Base-by-base conservation (phyloP, 2,888 invertebrate species). In the Limnephilus lunatus region DNA sequence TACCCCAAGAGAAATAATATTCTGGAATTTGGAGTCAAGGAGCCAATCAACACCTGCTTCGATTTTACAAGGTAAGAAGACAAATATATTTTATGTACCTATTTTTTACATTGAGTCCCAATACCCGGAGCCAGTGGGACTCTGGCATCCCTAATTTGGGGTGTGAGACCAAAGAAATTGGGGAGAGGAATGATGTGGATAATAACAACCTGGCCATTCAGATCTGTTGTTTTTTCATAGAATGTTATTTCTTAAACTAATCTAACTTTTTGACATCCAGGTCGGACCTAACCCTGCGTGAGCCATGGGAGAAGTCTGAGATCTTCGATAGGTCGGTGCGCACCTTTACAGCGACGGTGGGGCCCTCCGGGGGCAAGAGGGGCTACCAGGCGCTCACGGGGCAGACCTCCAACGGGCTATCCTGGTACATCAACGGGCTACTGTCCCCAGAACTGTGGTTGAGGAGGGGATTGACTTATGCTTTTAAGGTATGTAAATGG, bases 341-440 rank as follows among this genome's bases (percentile, higher is more conserved):
- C 94, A 97, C 97, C 91, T 98, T 99, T 95, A 97, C 97, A 93
- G 98, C 98, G 44, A 97, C 97, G 92, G 95, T 99, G 92, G 99
- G 99, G 0, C 98, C 98, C 4, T 97, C 98, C 39, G 99, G 98
- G 5, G 98, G 98, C 0, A 96, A 96, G 94, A 97, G 97, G 92
- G 98, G 98, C 25, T 98, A 98, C 95, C 97, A 97, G 95, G 97
- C 97, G 85, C 96, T 97, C 89, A 97, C 97, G 93, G 97, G 97
- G 3, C 97, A 97, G 95, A 97, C 97, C 48, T 97, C 97, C 81
- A 97, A 97, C 94, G 98, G 97, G 0, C 95, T 98, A 85, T 97
- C 98, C 19, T 99, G 99, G 98, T 99, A 99, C 95, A 98, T 99
- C 93, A 99, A 99, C 95, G 99, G 99, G 0, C 97, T 97, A 94